Evolutionary conservation across 1,140 invertebrate species (phyloP), one percentile per base, ranked within the genome.

Genomic region (Oryzaephilus surinamensis): DNA sequence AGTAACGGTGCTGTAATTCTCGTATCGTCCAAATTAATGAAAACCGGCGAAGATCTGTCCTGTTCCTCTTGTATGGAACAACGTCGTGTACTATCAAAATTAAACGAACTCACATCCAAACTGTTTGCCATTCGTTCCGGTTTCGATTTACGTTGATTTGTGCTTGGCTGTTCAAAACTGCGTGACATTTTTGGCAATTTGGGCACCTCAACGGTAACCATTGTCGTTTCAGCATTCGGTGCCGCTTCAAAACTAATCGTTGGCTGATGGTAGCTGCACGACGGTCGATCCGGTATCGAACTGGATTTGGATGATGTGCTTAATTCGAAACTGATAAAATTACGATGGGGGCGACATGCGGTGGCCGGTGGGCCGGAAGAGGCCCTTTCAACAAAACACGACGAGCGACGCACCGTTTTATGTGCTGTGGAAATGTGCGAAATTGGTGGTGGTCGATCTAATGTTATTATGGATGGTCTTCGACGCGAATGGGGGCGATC

Each of bases 311-410:
- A 5, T 57, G 55, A 24, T n/a, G n/a, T n/a, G n/a, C n/a, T n/a
- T n/a, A n/a, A n/a, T n/a, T 61, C 58, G 45, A 59, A 57, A 41
- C 57, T 60, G 28, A 53, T 58, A 38, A 55, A 60, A 38, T 58
- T 59, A 23, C 51, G 51, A 33, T 58, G 52, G 12, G 43, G 40
- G 14, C 29, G 33, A 5, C 20, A 41, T 32, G 7, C 17, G 33
- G 12, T 14, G 7, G 24, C 8, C 17, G 5, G n/a, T n/a, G n/a
- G n/a, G n/a, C 10, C 48, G 38, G n/a, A n/a, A n/a, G n/a, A n/a
- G n/a, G n/a, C n/a, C n/a, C n/a, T n/a, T 26, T 57, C 54, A 5
- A 51, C 45, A 28, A 53, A 57, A 40, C 60, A 62, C 2, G 60
- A 62, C 6, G 54, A 41, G 14, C 58, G 36, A 13, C 59, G 33